Evolutionary conservation across 2,888 invertebrate species (phyloP).

Genomic region (Cantharis nigra): DNA sequence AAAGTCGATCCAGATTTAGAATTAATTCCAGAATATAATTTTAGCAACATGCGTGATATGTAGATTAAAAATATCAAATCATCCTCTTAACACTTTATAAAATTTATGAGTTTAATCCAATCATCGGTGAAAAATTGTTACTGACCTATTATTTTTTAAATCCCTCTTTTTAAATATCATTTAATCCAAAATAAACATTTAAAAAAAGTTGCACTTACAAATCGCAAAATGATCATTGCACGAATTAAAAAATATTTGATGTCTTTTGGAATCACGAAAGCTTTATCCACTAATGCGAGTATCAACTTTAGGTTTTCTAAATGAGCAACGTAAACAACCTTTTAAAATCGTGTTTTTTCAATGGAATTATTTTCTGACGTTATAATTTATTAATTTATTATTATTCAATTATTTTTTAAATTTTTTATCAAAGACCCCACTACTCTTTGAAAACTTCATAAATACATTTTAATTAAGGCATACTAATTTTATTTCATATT

Average conservation of each 20-base stretch:
- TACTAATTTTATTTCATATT: background rate
- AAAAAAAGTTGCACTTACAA: background rate
- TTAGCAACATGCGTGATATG: background rate
- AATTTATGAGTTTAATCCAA: background rate
- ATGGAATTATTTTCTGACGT: background rate
- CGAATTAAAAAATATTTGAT: background rate
- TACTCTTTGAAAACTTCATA: background rate
- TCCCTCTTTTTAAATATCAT: background rate
- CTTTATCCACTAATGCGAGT: background rate
- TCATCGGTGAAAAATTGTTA: background rate
- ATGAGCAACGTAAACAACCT: background rate
- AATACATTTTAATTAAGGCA: background rate
- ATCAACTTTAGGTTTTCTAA: conserved; percentile 2
- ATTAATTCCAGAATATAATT: background rate
- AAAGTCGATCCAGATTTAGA: background rate
- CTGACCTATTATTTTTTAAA: background rate
- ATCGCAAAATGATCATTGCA: background rate
- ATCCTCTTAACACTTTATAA: background rate
- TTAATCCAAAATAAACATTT: background rate
- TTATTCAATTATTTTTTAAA: background rate
- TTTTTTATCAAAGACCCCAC: background rate
- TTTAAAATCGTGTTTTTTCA: background rate
- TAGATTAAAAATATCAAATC: background rate
- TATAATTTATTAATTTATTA: background rate
- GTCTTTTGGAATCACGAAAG: background rate